These are phyloP conservation scores for Peromyscus leucopus DNA, from an alignment of 2,113 vertebrate genomes.

Conservation along the genomic window DNA sequence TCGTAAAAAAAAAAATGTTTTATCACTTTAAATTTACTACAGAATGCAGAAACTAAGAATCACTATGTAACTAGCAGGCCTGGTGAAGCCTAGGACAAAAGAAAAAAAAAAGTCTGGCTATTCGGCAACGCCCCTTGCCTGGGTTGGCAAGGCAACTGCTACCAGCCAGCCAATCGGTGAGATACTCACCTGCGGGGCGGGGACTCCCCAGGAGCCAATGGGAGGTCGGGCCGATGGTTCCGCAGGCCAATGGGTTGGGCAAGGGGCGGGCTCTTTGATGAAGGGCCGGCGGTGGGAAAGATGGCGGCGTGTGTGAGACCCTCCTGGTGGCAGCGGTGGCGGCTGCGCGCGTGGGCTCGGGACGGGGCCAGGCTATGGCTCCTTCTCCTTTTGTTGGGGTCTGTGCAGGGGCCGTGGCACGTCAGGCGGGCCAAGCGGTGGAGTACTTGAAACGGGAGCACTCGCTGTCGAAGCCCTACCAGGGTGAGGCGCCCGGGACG, in stretches of 20 bases:
- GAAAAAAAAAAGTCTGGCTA: not conserved
- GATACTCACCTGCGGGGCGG: conserved; percentile 48
- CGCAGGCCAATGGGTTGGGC: conserved; percentile 58
- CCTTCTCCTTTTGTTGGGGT: conserved; percentile 79
- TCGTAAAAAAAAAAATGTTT: not conserved
- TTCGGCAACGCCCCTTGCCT: not conserved
- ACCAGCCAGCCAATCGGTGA: not conserved
- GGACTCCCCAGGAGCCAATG: conserved; percentile 62
- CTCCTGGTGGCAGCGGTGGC: conserved; percentile 44
- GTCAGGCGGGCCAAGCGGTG: conserved; percentile 91
- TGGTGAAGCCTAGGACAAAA: fast-evolving
- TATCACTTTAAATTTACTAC: conserved; percentile 61
- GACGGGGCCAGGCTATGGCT: conserved; percentile 76
- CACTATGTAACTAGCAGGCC: conserved; percentile 25
- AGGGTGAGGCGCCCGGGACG: conserved; percentile 88
- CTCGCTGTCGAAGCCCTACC: conserved; percentile 96
- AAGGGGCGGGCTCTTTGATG: conserved; percentile 52
- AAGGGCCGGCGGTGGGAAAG: conserved; percentile 66
- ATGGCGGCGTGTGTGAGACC: conserved; percentile 86
- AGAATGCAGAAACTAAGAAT: conserved; percentile 9
- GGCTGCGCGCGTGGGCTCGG: conserved; percentile 40
- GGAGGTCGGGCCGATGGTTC: not conserved
- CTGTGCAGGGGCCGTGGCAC: conserved; percentile 84
- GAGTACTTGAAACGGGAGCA: conserved; percentile 96
- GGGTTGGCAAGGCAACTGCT: conserved; percentile 76